phyloP scores from a whole-genome alignment of 1,140 invertebrate species.

The Lepidurus arcticus region DNA sequence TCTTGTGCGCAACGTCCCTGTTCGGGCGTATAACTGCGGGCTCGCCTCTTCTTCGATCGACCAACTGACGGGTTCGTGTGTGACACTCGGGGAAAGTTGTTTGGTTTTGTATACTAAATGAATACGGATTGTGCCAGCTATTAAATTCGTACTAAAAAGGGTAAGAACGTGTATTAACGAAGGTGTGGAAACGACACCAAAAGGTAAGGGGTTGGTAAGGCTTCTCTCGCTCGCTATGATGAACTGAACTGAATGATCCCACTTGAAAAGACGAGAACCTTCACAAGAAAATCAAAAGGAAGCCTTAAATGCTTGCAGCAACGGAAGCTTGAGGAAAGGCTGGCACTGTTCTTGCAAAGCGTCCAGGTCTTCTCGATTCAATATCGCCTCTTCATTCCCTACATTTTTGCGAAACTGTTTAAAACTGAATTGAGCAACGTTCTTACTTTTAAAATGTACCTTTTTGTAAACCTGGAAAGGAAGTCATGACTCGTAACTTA shows the following conservation, averaged over 20 bases:
- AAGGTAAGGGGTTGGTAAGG: too few relatives aligned
- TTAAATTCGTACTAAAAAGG: too few relatives aligned
- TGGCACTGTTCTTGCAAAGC: constrained; percentile 5
- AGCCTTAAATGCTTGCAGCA: constrained; percentile 5
- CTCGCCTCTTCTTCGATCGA: constrained; percentile 12
- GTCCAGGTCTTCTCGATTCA: not conserved
- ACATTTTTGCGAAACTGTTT: not conserved
- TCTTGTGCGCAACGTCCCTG: constrained; percentile 13
- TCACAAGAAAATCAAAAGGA: not conserved
- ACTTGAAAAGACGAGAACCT: not conserved
- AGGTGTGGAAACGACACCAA: too few relatives aligned
- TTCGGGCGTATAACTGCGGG: not conserved
- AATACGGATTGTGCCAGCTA: not conserved
- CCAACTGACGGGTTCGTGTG: not conserved
- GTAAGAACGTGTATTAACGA: too few relatives aligned
- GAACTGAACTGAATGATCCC: too few relatives aligned
- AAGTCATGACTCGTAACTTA: too few relatives aligned
- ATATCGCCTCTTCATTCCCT: not conserved
- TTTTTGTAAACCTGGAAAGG: too few relatives aligned
- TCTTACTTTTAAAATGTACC: too few relatives aligned
- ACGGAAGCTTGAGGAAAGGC: not conserved
- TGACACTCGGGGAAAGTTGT: not conserved
- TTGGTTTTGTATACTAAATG: not conserved
- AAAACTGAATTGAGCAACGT: too few relatives aligned
- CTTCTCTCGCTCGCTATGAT: too few relatives aligned